Evolutionary conservation across 2,797 vertebrate species (phyloP).

Genomic region (Oryzias sinensis): DNA sequence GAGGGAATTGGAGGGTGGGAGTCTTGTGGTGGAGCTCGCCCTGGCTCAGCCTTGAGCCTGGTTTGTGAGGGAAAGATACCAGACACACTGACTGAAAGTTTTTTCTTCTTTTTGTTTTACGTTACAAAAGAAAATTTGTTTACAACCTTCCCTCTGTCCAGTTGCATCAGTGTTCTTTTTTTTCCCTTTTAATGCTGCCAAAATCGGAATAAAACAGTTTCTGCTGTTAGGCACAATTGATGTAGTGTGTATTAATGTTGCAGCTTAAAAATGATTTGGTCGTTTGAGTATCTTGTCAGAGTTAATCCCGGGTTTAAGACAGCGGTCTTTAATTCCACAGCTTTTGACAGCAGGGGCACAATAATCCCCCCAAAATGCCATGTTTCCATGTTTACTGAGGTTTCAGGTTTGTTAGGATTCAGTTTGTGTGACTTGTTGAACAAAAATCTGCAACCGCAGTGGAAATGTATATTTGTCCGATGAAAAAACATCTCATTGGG

Average conservation of each 20-base stretch:
- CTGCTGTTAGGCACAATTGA: constrained; percentile 50
- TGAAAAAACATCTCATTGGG: constrained; percentile 56
- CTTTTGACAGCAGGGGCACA: constrained; percentile 47
- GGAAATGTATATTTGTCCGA: constrained; percentile 68
- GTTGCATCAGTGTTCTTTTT: constrained; percentile 50
- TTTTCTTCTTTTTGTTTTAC: constrained; percentile 44
- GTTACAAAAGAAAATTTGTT: constrained; percentile 78
- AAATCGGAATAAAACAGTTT: constrained; percentile 44
- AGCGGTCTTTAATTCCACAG: constrained; percentile 55
- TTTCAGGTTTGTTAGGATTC: constrained; percentile 58
- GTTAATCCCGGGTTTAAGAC: constrained; percentile 49
- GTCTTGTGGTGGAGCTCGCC: constrained; percentile 72
- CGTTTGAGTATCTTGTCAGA: constrained; percentile 54
- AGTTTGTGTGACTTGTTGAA: constrained; percentile 61
- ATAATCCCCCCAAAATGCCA: constrained; percentile 41
- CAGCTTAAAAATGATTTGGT: constrained; percentile 59
- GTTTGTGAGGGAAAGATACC: constrained; percentile 76
- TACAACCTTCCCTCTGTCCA: constrained; percentile 52
- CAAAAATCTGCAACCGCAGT: constrained; percentile 61
- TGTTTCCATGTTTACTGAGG: constrained; percentile 52
- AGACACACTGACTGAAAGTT: constrained; percentile 70
- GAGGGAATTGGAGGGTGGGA: constrained; percentile 73
- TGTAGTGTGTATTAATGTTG: constrained; percentile 49
- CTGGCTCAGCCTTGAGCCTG: constrained; percentile 65
- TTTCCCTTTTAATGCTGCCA: constrained; percentile 41